phyloP scores from a whole-genome alignment of 1,140 invertebrate species.

The Drosophila auraria region DNA sequence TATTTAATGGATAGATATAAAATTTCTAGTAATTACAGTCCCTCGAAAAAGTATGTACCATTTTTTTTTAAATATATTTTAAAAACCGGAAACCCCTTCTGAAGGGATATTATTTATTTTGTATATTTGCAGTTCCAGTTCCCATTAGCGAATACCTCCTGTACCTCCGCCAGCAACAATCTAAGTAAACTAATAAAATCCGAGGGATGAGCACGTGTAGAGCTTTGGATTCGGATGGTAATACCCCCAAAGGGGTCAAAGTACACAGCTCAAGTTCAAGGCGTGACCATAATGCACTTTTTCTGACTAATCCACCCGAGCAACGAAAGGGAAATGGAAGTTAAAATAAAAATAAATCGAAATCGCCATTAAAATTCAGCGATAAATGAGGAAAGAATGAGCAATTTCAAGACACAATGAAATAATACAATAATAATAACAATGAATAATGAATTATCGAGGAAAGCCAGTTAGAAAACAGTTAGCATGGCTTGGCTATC shows the following conservation, averaged over 20 bases:
- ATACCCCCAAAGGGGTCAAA: conserved; percentile 27
- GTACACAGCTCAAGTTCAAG: conserved; percentile 43
- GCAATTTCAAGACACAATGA: conserved; percentile 69
- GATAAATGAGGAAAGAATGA: conserved; percentile 15
- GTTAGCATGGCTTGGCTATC: conserved; percentile 52
- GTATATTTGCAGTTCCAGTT: neutral
- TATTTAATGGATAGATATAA: too few relatives aligned
- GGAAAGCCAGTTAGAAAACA: conserved; percentile 44
- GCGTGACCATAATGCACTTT: conserved; percentile 55
- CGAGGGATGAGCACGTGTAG: conserved; percentile 57
- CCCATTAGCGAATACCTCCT: neutral
- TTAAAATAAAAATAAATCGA: conserved; percentile 19
- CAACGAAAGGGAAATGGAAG: conserved; percentile 35
- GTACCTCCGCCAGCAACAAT: conserved; percentile 31
- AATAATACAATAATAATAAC: conserved; percentile 63
- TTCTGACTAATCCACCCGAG: conserved; percentile 12
- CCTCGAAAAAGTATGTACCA: too few relatives aligned
- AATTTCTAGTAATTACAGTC: too few relatives aligned
- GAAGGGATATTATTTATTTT: neutral
- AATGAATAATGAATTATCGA: conserved; percentile 58
- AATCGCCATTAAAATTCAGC: conserved; percentile 13
- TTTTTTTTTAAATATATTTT: neutral
- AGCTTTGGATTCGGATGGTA: conserved; percentile 29
- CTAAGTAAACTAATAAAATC: conserved; percentile 46
- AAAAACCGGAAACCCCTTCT: too few relatives aligned